Base-by-base conservation (phyloP, 2,113 vertebrate genomes). In the Festucalex cinctus region DNA sequence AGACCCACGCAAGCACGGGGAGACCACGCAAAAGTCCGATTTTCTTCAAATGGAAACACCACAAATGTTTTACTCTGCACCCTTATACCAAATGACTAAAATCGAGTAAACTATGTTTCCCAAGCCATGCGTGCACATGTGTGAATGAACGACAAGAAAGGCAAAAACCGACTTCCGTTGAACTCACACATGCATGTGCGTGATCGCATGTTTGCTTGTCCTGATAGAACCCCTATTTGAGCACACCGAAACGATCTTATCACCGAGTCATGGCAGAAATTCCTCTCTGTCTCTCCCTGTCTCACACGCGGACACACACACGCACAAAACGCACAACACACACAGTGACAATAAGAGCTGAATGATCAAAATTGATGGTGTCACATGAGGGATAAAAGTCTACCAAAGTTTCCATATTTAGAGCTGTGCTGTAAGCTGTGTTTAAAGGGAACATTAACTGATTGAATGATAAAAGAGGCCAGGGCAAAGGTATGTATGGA, bases 181-280 rank as follows among this genome's bases (percentile, higher is more conserved):
- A 43, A 26, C 39, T 26, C 60, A 43, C 17, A 39, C 22, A 16
- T 9, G 22, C 37, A 26, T 62, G 39, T 32, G 28, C 73, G 67
- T 56, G 58, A 22, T 49, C 68, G 69, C 68, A 67, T 63, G 58
- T 57, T 60, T 59, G 19, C 76, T 53, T 80, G 76, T 77, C 67
- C 76, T 73, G 79, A 75, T 78, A 82, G 70, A 73, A 84, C 87
- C 85, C 85, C 79, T 88, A 88, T 88, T 80, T 69, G 68, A 85
- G 76, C 65, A 56, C 69, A 79, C 73, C 61, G 79, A 85, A 79
- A 82, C 56, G 82, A 88, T 89, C 79, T 85, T 90, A 90, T 89
- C 88, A 77, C 69, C 0, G 39, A 84, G 77, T 79, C 74, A 80
- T 43, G 79, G 80, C 69, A 77, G 74, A 85, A 79, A 86, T 87